Conservation (phyloP, 2,888 invertebrate species). For the Eumacrocentrus americanus region DNA sequence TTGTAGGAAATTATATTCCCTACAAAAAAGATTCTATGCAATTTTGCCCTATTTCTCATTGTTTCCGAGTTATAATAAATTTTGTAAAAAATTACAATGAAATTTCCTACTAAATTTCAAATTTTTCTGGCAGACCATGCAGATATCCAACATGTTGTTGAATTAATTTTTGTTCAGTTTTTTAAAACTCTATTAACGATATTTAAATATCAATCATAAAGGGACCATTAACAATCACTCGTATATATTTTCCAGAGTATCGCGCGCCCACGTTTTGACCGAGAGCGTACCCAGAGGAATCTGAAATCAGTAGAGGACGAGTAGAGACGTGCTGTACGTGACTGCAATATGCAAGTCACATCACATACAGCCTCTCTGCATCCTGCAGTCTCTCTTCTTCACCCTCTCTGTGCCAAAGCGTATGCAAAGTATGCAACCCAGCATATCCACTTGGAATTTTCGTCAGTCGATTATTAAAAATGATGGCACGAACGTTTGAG, state of each 20-base stretch:
- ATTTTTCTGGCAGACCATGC: too few relatives aligned
- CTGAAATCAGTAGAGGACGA: constrained; percentile 51
- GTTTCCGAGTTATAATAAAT: too few relatives aligned
- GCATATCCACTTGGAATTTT: constrained; percentile 2
- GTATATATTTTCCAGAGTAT: constrained; percentile 32
- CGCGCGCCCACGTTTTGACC: constrained; percentile 40
- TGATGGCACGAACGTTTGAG: constrained; percentile 30
- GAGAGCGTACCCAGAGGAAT: constrained; percentile 46
- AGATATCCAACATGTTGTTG: too few relatives aligned
- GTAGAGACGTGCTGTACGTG: constrained; percentile 45
- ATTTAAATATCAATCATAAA: background rate
- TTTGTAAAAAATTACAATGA: too few relatives aligned
- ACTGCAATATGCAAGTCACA: constrained; percentile 50
- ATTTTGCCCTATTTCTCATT: too few relatives aligned
- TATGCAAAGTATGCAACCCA: constrained; percentile 25
- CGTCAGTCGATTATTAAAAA: constrained; percentile 31
- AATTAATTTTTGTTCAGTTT: too few relatives aligned
- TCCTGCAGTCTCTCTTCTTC: constrained; percentile 16
- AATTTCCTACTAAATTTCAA: too few relatives aligned
- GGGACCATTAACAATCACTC: constrained; percentile 2
- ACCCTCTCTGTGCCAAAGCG: constrained; percentile 17
- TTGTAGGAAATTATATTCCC: too few relatives aligned
- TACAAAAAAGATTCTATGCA: too few relatives aligned
- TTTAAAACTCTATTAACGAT: too few relatives aligned
- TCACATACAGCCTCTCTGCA: background rate